These are phyloP conservation scores for Cryptophagus acutangulus DNA, from an alignment of 2,888 invertebrate species.

Conservation along the genomic window DNA sequence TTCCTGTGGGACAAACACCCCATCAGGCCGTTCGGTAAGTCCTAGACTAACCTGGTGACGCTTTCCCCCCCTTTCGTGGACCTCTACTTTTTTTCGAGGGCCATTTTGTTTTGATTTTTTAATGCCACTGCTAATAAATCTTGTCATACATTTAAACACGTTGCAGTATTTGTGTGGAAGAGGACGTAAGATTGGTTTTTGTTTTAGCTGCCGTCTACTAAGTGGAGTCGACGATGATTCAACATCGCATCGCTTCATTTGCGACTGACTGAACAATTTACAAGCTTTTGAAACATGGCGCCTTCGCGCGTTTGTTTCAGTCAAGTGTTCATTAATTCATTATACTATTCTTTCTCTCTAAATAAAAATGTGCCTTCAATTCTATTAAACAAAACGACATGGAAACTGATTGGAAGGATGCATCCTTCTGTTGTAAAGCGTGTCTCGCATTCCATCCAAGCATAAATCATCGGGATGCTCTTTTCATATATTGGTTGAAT, in stretches of 20 bases:
- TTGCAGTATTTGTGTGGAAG: neutral
- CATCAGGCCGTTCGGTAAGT: constrained; percentile 85
- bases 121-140: constrained; percentile 7
- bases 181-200: constrained; percentile 12
- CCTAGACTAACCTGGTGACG: constrained; percentile 2
- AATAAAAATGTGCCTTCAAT: constrained; percentile 36
- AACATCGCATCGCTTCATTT: constrained; percentile 16
- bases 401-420: constrained; percentile 13
- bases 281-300: constrained; percentile 25
- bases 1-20: constrained; percentile 90
- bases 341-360: constrained; percentile 20
- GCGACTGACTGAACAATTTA: constrained; percentile 35
- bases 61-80: constrained; percentile 18
- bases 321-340: constrained; percentile 35
- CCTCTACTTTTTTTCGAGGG: too few species aligned
- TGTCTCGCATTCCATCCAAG: constrained; percentile 45
- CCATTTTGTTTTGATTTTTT: too few species aligned
- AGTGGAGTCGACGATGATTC: constrained; percentile 26
- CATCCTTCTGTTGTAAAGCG: constrained; percentile 32
- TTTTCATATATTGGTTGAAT: too few species aligned
- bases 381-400: constrained; percentile 29
- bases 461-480: constrained; percentile 5
- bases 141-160: neutral
- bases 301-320: constrained; percentile 27
- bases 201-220: constrained; percentile 45